Conservation (phyloP, 2,888 invertebrate species). For the Heliconius sara region DNA sequence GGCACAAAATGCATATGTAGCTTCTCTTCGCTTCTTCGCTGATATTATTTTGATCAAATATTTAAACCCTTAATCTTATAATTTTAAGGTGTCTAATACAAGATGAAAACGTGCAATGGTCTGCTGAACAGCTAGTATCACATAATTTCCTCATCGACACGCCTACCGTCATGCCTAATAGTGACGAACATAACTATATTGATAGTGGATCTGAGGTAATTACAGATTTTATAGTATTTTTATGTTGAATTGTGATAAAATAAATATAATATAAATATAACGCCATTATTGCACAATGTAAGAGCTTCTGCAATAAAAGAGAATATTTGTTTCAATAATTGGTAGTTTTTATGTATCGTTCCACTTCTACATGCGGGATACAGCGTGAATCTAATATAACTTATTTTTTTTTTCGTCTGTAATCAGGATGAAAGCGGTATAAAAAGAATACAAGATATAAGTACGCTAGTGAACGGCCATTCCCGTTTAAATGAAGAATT, state of each 20-base stretch:
- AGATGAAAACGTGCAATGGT: constrained; percentile 89
- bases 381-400: not conserved
- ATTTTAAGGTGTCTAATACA: constrained; percentile 85
- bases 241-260: too few species aligned
- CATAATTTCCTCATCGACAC: constrained; percentile 88
- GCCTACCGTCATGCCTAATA: constrained; percentile 76
- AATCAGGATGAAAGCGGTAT: constrained; percentile 64
- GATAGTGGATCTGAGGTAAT: constrained; percentile 69
- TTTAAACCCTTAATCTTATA: not conserved
- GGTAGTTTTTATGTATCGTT: too few species aligned
- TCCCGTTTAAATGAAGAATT: constrained; percentile 92
- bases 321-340: too few species aligned
- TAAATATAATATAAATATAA: too few species aligned
- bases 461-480: constrained; percentile 74
- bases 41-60: too few species aligned
- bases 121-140: constrained; percentile 89
- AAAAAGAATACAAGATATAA: constrained; percentile 61
- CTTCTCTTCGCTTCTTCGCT: too few species aligned
- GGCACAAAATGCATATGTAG: too few species aligned
- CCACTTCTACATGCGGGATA: not conserved
- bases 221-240: not conserved
- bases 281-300: too few species aligned
- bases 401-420: not conserved
- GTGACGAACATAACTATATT: constrained; percentile 60
- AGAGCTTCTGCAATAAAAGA: too few species aligned